phyloP scores from a whole-genome alignment of 2,888 invertebrate genomes.

The Steromphala cineraria region DNA sequence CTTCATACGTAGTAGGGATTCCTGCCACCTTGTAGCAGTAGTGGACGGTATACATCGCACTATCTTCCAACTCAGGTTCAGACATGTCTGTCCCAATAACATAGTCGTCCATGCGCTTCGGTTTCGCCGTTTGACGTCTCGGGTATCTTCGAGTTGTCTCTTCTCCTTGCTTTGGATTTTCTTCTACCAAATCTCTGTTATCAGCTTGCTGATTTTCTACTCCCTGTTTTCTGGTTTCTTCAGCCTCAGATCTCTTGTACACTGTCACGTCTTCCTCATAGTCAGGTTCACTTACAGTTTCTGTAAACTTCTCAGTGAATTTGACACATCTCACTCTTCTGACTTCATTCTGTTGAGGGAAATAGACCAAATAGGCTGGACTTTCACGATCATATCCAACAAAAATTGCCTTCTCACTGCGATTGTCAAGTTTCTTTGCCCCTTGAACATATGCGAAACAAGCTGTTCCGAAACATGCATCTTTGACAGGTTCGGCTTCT shows the following conservation, averaged over 20 bases:
- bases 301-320: not conserved
- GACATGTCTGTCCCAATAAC: not conserved
- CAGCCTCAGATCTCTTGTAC: not conserved
- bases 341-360: constrained; percentile 22
- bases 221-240: no score
- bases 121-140: not conserved
- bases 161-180: no score
- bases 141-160: no score
- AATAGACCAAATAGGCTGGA: constrained; percentile 33
- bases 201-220: no score
- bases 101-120: not conserved
- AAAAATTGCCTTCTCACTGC: constrained; percentile 33
- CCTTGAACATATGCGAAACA: no score
- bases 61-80: not conserved
- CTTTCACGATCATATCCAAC: constrained; percentile 36
- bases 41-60: not conserved
- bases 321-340: not conserved
- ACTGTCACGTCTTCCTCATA: not conserved
- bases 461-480: no score
- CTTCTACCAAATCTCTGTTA: no score
- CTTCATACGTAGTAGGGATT: not conserved
- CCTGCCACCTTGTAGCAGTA: not conserved
- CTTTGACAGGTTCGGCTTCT: not conserved
- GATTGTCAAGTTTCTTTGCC: no score
- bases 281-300: not conserved